Percentiles rank a stretch among this genome's conserved stretches.
These are phyloP conservation scores for Thyatira batis DNA, from an alignment of 2,888 invertebrate species.

Conservation along the genomic window DNA sequence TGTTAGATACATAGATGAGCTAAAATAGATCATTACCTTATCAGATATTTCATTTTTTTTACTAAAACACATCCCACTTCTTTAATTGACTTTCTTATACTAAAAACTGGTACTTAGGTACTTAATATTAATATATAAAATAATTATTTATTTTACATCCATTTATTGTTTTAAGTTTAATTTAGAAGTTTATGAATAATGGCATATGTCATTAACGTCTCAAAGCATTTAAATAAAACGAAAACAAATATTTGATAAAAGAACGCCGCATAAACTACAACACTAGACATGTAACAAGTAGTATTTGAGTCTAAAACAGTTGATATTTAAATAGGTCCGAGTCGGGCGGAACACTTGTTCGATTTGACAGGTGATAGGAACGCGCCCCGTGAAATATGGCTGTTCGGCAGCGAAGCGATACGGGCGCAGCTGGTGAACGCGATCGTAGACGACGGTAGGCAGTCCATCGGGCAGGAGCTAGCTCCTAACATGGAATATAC, in stretches of 20 bases:
- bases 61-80: too few species aligned
- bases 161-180: too few species aligned
- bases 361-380: slow-evolving; percentile 79
- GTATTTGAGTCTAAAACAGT: slow-evolving; percentile 66
- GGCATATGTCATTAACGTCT: too few species aligned
- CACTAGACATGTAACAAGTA: slow-evolving; percentile 47
- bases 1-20: too few species aligned
- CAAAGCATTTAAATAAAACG: background rate
- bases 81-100: too few species aligned
- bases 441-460: slow-evolving; percentile 22
- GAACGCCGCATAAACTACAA: slow-evolving; percentile 38
- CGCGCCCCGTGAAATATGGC: slow-evolving; percentile 68
- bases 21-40: too few species aligned
- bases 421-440: slow-evolving; percentile 57
- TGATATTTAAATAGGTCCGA: slow-evolving; percentile 76
- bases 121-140: too few species aligned
- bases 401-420: slow-evolving; percentile 51
- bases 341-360: slow-evolving; percentile 75
- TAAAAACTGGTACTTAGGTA: too few species aligned
- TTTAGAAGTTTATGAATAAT: too few species aligned
- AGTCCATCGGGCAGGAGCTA: background rate
- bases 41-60: too few species aligned
- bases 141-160: too few species aligned
- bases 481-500: background rate
- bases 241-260: too few species aligned